Conservation (phyloP, 1,140 invertebrate genomes). For the Anastatus disparis region DNA sequence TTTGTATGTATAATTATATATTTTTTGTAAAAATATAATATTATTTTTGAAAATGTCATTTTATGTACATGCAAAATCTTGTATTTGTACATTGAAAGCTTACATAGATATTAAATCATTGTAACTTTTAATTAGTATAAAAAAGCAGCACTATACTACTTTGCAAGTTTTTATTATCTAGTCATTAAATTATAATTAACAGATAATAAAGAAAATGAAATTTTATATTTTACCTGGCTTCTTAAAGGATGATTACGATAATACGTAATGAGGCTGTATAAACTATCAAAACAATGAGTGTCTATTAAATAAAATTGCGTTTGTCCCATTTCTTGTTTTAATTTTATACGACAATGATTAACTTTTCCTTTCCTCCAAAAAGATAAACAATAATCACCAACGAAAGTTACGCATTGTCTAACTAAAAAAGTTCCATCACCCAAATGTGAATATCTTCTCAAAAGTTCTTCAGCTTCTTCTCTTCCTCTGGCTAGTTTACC, state of each 20-base stretch:
- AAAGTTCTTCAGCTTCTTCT: conserved; percentile 79
- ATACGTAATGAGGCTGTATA: conserved; percentile 92
- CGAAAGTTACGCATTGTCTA: conserved; percentile 93
- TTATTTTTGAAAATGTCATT: neutral
- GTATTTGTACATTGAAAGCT: conserved; percentile 1
- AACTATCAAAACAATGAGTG: conserved; percentile 88
- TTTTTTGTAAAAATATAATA: neutral
- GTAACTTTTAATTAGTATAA: neutral
- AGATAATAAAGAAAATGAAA: conserved; percentile 17
- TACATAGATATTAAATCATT: neutral
- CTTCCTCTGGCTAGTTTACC: conserved; percentile 84
- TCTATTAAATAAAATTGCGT: conserved; percentile 94
- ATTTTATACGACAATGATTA: conserved; percentile 92
- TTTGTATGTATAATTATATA: neutral
- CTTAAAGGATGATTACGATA: conserved; percentile 87
- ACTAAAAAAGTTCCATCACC: conserved; percentile 97
- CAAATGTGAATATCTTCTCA: conserved; percentile 83
- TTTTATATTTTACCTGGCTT: conserved; percentile 74
- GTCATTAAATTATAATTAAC: neutral
- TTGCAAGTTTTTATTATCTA: neutral
- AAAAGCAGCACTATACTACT: neutral
- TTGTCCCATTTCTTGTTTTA: conserved; percentile 88
- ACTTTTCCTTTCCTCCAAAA: conserved; percentile 92
- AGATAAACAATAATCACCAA: conserved; percentile 94
- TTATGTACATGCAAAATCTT: neutral